Evolutionary conservation across 2,113 vertebrate species (phyloP), one percentile per base, ranked within the genome.

Genomic region (Ptilonorhynchus violaceus): DNA sequence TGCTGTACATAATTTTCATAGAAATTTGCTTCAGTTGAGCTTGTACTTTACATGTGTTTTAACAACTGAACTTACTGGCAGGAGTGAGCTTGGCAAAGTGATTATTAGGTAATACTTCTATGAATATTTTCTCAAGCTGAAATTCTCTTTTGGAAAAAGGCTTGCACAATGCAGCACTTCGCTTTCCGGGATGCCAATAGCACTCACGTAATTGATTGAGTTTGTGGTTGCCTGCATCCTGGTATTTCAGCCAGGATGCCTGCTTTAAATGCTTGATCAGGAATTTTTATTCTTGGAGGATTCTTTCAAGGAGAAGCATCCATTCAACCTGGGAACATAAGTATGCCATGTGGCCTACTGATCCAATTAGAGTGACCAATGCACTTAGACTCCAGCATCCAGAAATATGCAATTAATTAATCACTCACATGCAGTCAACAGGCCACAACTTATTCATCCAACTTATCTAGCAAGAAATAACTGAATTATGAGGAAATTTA

Each of bases 31-130:
- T 92, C 31, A 9, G 47, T 13, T 83, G 90, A 89, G 60, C 92
- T 96, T 92, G 83, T 96, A 85, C 90, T 86, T 91, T 97, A 93
- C 89, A 89, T 70, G 69, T 94, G 88, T 95, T 94, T 92, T 92
- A 96, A 92, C 90, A 96, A 94, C 88, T 78, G 81, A 96, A 85
- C 74, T 83, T 83, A 53, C 90, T 95, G 85, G 93, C 90, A 96
- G 64, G 73, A 86, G 31, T 2, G 44, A 91, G 82, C 73, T 92
- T 86, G 92, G 95, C 93, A 91, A 93, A 95, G 82, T 41, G 76
- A 93, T 56, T 93, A 92, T 92, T 91, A 96, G 86, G 93, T 86
- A 88, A 93, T 96, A 95, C 44, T 84, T 90, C 63, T n/a, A 52
- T 70, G 83, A 93, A 91, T 89, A 84, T 85, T 87, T 78, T 94